A percentile compares a stretch with the other conserved stretches of the same genome.
Conservation (phyloP, 2,888 invertebrate species). For the Protula sp. region DNA sequence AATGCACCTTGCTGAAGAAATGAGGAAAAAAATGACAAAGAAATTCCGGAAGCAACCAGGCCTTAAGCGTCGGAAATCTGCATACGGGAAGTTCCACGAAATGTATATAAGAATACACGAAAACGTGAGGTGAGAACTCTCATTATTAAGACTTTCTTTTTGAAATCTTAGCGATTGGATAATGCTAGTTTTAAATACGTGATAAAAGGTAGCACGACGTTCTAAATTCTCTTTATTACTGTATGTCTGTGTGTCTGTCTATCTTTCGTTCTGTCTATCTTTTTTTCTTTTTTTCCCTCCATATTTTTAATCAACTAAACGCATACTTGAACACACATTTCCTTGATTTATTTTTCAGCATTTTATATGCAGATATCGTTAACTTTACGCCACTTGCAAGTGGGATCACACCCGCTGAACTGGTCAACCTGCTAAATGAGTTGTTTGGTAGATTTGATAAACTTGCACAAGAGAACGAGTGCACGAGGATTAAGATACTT, state of each 20-base stretch:
- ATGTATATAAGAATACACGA: constrained; percentile 16
- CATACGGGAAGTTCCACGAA: constrained; percentile 17
- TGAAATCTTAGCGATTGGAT: too few relatives aligned
- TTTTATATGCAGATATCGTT: constrained; percentile 95
- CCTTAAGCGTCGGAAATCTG: constrained; percentile 1
- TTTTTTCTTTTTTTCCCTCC: neutral
- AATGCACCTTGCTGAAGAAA: constrained; percentile 15
- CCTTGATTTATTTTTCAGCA: constrained; percentile 58
- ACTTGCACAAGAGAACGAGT: constrained; percentile 71
- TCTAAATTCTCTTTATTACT: neutral
- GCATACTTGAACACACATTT: too few relatives aligned
- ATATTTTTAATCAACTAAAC: too few relatives aligned
- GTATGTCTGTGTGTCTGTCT: neutral
- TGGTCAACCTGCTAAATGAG: constrained; percentile 93
- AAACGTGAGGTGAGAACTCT: constrained; percentile 20
- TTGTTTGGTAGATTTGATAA: constrained; percentile 95
- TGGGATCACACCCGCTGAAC: constrained; percentile 83
- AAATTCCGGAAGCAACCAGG: constrained; percentile 1
- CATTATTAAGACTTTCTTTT: too few relatives aligned
- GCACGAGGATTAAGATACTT: constrained; percentile 55
- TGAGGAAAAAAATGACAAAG: constrained; percentile 15
- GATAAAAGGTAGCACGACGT: too few relatives aligned
- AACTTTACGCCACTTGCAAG: constrained; percentile 96
- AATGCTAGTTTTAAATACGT: too few relatives aligned
- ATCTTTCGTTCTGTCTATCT: too few relatives aligned